Percentiles rank a stretch among this genome's conserved stretches.
These are phyloP conservation scores for Phoenicopterus ruber DNA, from an alignment of 2,113 vertebrate species.

Conservation along the genomic window DNA sequence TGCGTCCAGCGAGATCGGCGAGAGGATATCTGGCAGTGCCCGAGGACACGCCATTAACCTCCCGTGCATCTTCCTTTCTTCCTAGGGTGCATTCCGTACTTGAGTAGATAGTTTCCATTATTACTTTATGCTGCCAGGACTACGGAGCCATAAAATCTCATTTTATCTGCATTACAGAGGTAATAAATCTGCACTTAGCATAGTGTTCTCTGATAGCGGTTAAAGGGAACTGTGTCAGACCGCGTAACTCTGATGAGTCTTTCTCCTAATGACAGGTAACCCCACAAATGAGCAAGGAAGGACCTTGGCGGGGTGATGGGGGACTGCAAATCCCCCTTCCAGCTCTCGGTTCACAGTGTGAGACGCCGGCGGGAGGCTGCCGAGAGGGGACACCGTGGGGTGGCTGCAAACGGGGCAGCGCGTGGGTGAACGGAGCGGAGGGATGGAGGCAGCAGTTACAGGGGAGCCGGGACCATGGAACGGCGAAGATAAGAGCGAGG, in stretches of 20 bases:
- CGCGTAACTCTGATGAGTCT: neutral
- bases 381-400: neutral
- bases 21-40: neutral
- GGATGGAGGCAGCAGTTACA: neutral
- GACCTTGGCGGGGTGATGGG: neutral
- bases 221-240: neutral
- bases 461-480: neutral
- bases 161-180: slow-evolving; percentile 43
- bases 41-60: neutral
- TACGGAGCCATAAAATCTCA: slow-evolving; percentile 43
- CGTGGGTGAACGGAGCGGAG: neutral
- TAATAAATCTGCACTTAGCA: slow-evolving; percentile 31
- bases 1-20: fast-evolving
- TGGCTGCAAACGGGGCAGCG: neutral
- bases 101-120: slow-evolving; percentile 1
- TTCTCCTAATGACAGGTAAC: neutral
- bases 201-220: neutral
- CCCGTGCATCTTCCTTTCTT: neutral
- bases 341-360: neutral
- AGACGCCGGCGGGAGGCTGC: neutral
- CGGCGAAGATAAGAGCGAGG: neutral
- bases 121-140: slow-evolving; percentile 24
- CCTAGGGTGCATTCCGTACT: neutral
- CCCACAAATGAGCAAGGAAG: neutral
- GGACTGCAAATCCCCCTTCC: neutral